Conservation (phyloP, 2,888 invertebrate species). For the Tetragonisca angustula region DNA sequence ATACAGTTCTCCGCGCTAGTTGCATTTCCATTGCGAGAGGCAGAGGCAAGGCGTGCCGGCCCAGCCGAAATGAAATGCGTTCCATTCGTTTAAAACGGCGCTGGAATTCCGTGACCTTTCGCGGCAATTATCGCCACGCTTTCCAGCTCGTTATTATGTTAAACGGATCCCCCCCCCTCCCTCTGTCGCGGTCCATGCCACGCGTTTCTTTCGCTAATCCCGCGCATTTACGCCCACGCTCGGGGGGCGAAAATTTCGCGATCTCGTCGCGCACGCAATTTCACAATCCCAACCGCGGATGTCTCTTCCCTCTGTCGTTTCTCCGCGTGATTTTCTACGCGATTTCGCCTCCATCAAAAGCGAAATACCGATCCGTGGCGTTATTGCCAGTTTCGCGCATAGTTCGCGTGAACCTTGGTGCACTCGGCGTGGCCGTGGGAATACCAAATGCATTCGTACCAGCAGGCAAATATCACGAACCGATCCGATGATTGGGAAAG, state of each 20-base stretch:
- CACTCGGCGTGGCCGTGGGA: slow-evolving; percentile 10
- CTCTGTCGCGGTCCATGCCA: background rate
- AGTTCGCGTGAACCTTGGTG: slow-evolving; percentile 30
- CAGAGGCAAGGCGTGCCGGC: background rate
- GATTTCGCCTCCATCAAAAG: background rate
- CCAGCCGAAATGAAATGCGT: background rate
- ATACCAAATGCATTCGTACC: slow-evolving; percentile 37
- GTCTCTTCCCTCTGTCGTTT: background rate
- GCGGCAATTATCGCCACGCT: slow-evolving; percentile 10
- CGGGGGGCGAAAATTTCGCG: background rate
- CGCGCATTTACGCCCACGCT: background rate
- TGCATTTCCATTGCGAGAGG: slow-evolving; percentile 6
- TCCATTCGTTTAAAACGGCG: background rate
- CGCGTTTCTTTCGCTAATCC: background rate
- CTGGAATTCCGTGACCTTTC: background rate
- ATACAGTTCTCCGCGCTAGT: slow-evolving; percentile 19
- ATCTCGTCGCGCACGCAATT: background rate
- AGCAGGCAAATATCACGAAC: slow-evolving; percentile 36
- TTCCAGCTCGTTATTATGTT: background rate
- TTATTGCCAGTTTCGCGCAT: slow-evolving; percentile 35
- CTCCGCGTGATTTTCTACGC: background rate
- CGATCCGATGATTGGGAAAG: background rate
- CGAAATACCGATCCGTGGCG: slow-evolving; percentile 9
- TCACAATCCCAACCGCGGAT: too few species aligned
- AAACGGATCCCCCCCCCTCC: background rate